Base-by-base conservation (phyloP, 2,888 invertebrate species). In the Troides aeacus region DNA sequence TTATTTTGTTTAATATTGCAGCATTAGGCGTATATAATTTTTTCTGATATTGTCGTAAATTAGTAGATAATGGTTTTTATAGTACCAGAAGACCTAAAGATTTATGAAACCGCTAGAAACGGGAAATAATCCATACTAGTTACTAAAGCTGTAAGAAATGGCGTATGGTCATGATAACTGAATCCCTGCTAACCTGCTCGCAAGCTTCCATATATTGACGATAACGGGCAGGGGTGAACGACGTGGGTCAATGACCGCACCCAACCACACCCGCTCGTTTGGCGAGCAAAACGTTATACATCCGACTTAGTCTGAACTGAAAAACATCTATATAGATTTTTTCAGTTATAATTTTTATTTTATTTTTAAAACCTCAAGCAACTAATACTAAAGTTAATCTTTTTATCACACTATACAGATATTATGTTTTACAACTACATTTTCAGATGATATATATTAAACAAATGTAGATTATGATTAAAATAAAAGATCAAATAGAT, bases 211-310 rank as follows among this genome's bases (percentile, higher is more conserved):
- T 90, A 89, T 84, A 90, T 80, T 80, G 86, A 81, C 82, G 83
- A 84, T 92, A 92, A 90, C 91, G 90, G 92, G 88, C 76, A 81
- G 85, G 85, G 89, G 87, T 87, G 85, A 81, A 82, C 79, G 76
- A 74, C 76, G 74, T 74, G 79, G 89, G 87, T 89, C 87, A 84
- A 79, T 74, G 89, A 84, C 87, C 89, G 82, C 77, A 81, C 84
- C 84, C 82, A 76, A 74, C 75, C 74, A 78, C 82, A 81, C 84
- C 85, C 82, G 76, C 74, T 74, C 74, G 78, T 81, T 76, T 77
- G 77, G 77, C 77, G 73, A 81, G 79, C 76, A 75, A 74, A 75
- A 74, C 75, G 77, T 74, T 50, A 17, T 50, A 15, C 80, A 77
- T 71, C 67, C 63, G 72, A 72, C 72, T 61, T 65, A 61, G 66